phyloP scores from a whole-genome alignment of 2,888 invertebrate genomes.

The Scotopteryx bipunctaria region DNA sequence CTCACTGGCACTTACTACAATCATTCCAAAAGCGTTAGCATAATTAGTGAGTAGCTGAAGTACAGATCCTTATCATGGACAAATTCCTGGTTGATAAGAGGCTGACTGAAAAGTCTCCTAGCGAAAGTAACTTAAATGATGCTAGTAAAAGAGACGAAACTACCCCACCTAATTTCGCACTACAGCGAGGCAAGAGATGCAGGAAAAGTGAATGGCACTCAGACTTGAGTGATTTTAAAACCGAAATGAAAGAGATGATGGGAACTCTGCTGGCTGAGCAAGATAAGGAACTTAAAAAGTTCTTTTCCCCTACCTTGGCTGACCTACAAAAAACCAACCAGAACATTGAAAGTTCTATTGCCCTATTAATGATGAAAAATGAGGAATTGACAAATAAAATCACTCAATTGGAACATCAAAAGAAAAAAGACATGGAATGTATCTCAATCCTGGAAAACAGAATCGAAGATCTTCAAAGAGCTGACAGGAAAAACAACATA shows the following conservation, averaged over 20 bases:
- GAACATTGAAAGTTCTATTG: neutral
- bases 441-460: neutral
- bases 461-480: conserved; percentile 1
- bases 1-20: too few species aligned
- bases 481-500: neutral
- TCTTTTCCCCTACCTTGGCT: neutral
- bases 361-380: neutral
- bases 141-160: neutral
- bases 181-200: neutral
- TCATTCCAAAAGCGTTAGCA: neutral
- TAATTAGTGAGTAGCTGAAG: too few species aligned
- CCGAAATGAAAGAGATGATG: conserved; percentile 2
- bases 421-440: neutral
- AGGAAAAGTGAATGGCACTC: conserved; percentile 1
- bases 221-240: neutral
- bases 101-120: neutral
- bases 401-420: neutral
- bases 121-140: neutral
- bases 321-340: conserved; percentile 1
- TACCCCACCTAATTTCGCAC: neutral
- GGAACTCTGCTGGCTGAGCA: neutral
- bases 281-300: conserved; percentile 1
- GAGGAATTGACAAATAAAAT: conserved; percentile 3
- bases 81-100: conserved; percentile 1
- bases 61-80: too few species aligned